Evolutionary conservation across 2,113 vertebrate species (phyloP).

Genomic region (Scophthalmus maximus): DNA sequence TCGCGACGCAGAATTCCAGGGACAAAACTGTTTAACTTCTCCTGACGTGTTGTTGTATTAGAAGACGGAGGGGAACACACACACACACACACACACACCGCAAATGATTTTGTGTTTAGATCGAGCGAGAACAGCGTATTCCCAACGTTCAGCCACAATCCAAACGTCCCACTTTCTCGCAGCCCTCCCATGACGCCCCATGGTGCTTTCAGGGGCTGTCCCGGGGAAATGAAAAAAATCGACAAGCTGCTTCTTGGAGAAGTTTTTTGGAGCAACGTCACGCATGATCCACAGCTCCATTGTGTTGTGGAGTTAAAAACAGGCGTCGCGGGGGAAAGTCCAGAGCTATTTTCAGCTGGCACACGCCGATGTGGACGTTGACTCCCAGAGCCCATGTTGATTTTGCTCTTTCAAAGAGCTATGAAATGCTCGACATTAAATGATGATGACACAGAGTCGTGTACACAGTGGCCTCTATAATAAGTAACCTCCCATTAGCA

Average conservation of each 20-base stretch:
- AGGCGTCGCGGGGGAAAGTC: slow-evolving; percentile 7
- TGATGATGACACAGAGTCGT: too few relatives aligned
- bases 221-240: slow-evolving; percentile 14
- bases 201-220: neutral
- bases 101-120: slow-evolving; percentile 14
- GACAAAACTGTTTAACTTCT: slow-evolving; percentile 23
- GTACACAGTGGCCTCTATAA: too few relatives aligned
- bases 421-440: neutral
- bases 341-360: neutral
- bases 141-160: slow-evolving; percentile 1
- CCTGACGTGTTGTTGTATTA: slow-evolving; percentile 21
- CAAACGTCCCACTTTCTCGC: neutral
- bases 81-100: too few relatives aligned
- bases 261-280: neutral
- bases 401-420: neutral
- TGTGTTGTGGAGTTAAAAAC: slow-evolving; percentile 11
- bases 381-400: neutral
- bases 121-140: slow-evolving; percentile 5
- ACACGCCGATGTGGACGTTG: too few relatives aligned
- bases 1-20: neutral
- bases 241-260: neutral
- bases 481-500: too few relatives aligned
- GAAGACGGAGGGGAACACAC: neutral
- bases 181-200: neutral
- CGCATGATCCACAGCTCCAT: neutral